phyloP scores from a whole-genome alignment of 2,113 vertebrate genomes.

The Microtus pennsylvanicus region DNA sequence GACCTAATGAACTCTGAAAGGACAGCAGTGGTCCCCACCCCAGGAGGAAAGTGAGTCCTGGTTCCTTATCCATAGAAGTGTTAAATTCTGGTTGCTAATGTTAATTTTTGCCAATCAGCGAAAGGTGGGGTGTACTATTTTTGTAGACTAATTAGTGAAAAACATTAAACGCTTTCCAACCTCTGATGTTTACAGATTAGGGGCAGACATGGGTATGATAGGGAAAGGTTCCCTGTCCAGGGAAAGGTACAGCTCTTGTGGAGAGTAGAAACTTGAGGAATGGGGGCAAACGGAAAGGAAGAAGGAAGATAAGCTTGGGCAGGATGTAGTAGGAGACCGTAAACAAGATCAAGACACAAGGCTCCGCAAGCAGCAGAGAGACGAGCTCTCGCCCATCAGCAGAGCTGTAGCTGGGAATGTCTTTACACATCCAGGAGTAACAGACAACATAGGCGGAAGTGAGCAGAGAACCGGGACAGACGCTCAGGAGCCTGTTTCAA shows the following conservation, averaged over 20 bases:
- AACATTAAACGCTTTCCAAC: not conserved
- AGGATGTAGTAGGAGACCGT: not conserved
- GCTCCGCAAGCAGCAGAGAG: not conserved
- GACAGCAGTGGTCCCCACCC: not conserved
- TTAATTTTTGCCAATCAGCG: not conserved
- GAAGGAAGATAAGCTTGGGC: not conserved
- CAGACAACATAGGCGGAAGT: not conserved
- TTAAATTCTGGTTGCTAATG: not conserved
- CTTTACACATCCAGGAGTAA: not conserved
- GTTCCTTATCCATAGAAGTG: not conserved
- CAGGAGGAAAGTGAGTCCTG: not conserved
- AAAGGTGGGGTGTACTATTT: not conserved
- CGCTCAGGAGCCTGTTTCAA: not conserved
- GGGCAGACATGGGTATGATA: not conserved
- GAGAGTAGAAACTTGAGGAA: not conserved
- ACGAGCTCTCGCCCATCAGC: not conserved
- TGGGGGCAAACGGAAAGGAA: not conserved
- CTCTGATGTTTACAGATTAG: slow-evolving; percentile 19
- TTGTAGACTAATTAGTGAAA: not conserved
- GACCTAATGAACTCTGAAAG: not conserved
- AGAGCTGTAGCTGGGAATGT: not conserved
- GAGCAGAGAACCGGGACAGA: not conserved
- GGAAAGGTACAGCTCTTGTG: not conserved
- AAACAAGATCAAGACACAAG: not conserved
- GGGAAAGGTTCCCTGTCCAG: not conserved